Evolutionary conservation across 2,888 invertebrate genomes (phyloP).

Genomic region (Steinernema scapterisci): DNA sequence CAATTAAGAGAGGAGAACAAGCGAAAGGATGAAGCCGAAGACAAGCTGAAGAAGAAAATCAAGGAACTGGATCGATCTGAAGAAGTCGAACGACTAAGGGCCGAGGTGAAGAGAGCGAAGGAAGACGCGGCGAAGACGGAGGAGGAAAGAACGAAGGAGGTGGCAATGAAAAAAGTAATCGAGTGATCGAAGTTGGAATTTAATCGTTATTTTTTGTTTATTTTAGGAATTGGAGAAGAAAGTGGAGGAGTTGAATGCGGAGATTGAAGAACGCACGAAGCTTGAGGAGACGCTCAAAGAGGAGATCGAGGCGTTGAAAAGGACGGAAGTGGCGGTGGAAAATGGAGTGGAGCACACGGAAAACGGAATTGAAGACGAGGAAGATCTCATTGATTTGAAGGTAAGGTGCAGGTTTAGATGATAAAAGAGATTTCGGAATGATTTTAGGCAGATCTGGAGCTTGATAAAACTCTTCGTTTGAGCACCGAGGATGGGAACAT

Average conservation of each 20-base stretch:
- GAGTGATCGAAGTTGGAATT: not conserved
- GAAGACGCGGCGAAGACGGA: not conserved
- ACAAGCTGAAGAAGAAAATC: slow-evolving; percentile 41
- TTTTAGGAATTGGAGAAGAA: not conserved
- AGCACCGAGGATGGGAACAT: slow-evolving; percentile 1
- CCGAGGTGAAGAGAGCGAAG: slow-evolving; percentile 40
- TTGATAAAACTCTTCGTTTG: not conserved
- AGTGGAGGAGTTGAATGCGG: not conserved
- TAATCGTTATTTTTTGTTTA: too few relatives aligned
- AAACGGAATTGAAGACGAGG: not conserved
- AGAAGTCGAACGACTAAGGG: too few relatives aligned
- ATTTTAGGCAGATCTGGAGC: not conserved
- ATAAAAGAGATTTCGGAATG: not conserved
- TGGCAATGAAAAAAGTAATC: not conserved
- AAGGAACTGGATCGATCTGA: slow-evolving; percentile 18
- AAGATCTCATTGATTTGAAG: not conserved
- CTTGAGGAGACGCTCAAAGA: not conserved
- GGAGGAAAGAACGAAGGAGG: not conserved
- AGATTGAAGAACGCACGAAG: not conserved
- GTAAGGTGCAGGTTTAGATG: not conserved
- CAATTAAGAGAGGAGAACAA: slow-evolving; percentile 40
- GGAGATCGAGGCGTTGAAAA: not conserved
- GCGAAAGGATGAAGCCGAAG: slow-evolving; percentile 32
- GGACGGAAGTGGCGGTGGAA: not conserved
- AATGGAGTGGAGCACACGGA: not conserved